A percentile compares a stretch with the other conserved stretches of the same genome.
Conservation (phyloP, 2,888 invertebrate genomes). For the Acanthosepion lycidas region DNA sequence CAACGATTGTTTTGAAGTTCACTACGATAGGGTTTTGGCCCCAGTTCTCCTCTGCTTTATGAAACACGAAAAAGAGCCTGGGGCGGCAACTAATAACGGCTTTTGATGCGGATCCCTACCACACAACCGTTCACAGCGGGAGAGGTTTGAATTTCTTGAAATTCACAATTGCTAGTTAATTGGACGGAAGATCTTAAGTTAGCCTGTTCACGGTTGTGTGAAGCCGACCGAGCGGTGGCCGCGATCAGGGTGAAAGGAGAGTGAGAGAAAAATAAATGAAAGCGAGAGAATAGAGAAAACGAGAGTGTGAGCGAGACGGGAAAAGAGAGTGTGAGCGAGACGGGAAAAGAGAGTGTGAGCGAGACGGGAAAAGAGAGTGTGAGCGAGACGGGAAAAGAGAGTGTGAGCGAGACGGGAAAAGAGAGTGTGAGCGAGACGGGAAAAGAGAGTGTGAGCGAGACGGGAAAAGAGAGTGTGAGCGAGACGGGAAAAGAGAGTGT, state of each 20-base stretch:
- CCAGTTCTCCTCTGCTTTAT: neutral
- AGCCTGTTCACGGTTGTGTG: conserved; percentile 33
- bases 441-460: too few relatives aligned
- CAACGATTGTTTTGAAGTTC: neutral
- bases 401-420: too few relatives aligned
- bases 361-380: too few relatives aligned
- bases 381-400: too few relatives aligned
- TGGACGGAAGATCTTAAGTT: conserved; percentile 14
- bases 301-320: too few relatives aligned
- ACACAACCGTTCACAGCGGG: neutral
- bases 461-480: too few relatives aligned
- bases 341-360: too few relatives aligned
- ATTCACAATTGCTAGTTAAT: conserved; percentile 33
- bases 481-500: too few relatives aligned
- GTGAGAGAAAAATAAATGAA: neutral
- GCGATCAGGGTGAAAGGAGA: neutral
- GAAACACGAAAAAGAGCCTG: neutral
- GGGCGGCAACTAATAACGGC: neutral
- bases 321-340: neutral
- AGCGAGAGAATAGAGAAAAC: neutral
- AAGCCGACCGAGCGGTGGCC: conserved; percentile 33
- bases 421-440: too few relatives aligned
- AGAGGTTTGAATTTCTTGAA: conserved; percentile 33
- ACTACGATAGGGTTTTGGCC: neutral
- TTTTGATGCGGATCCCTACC: conserved; percentile 33